Conservation (phyloP, 2,113 vertebrate genomes). For the Ailurus styani region DNA sequence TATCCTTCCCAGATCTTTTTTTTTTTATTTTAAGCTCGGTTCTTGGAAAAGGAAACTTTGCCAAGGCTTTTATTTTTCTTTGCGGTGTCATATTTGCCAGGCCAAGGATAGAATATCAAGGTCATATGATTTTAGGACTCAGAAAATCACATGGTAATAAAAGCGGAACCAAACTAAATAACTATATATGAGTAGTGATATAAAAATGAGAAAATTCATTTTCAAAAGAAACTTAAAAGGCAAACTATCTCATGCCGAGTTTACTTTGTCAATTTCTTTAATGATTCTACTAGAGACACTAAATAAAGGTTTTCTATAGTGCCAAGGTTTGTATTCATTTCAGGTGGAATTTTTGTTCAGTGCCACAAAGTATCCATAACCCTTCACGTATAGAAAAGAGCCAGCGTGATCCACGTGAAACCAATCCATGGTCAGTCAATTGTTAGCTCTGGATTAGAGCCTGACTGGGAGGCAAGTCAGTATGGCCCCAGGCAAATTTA, state of each 20-base stretch:
- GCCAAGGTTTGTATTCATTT: neutral
- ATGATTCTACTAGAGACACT: neutral
- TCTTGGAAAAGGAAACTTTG: slow-evolving; percentile 31
- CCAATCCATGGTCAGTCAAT: neutral
- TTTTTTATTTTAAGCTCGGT: neutral
- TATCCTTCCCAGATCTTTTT: slow-evolving; percentile 11
- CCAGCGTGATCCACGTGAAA: neutral
- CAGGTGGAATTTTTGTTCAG: neutral
- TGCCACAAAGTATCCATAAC: neutral
- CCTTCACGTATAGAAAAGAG: neutral
- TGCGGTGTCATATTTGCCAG: neutral
- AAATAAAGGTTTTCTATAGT: neutral
- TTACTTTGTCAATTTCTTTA: neutral
- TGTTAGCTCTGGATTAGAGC: neutral
- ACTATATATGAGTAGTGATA: neutral
- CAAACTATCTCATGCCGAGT: neutral
- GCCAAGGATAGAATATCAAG: neutral
- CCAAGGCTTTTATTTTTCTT: slow-evolving; percentile 17
- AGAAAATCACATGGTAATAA: neutral
- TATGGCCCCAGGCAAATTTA: neutral
- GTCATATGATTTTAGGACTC: neutral
- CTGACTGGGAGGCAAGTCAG: neutral
- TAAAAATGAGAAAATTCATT: neutral
- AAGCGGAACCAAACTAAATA: neutral
- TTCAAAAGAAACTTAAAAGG: neutral